These are phyloP conservation scores for Prostheceraeus crozeri DNA, from an alignment of 2,888 invertebrate genomes.

Conservation along the genomic window DNA sequence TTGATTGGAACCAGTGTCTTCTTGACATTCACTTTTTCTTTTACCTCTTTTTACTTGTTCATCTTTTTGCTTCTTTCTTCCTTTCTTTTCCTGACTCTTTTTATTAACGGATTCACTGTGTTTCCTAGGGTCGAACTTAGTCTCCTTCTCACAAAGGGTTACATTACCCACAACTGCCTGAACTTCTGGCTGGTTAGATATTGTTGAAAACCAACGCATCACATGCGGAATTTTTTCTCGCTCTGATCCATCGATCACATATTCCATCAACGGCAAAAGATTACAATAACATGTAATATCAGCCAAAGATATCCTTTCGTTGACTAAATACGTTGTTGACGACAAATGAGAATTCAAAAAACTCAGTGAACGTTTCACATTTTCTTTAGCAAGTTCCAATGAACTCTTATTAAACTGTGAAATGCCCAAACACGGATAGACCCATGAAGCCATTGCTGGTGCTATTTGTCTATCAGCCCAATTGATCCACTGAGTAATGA, in stretches of 20 bases:
- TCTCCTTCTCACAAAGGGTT: constrained; percentile 69
- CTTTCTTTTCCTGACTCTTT: no score
- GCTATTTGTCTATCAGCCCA: constrained; percentile 79
- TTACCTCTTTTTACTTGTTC: no score
- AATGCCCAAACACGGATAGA: constrained; percentile 87
- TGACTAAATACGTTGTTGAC: constrained; percentile 80
- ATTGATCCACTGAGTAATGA: constrained; percentile 83
- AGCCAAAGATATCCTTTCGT: constrained; percentile 86
- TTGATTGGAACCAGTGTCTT: no score
- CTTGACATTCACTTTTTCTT: no score
- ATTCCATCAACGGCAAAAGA: constrained; percentile 5
- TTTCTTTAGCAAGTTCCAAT: constrained; percentile 28
- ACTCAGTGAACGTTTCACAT: not conserved
- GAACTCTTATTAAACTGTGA: constrained; percentile 71
- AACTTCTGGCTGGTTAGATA: constrained; percentile 76
- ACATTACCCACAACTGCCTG: constrained; percentile 68
- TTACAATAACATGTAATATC: constrained; percentile 81
- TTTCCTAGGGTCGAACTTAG: constrained; percentile 70
- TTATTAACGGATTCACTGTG: constrained; percentile 59
- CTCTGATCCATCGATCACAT: not conserved
- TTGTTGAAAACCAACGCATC: constrained; percentile 85
- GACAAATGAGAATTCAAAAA: constrained; percentile 61
- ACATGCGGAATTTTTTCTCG: constrained; percentile 64
- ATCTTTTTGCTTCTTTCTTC: no score
- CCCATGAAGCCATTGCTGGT: constrained; percentile 88